Evolutionary conservation across 2,888 invertebrate genomes (phyloP).

Genomic region (Scaptomyza polygonia): DNA sequence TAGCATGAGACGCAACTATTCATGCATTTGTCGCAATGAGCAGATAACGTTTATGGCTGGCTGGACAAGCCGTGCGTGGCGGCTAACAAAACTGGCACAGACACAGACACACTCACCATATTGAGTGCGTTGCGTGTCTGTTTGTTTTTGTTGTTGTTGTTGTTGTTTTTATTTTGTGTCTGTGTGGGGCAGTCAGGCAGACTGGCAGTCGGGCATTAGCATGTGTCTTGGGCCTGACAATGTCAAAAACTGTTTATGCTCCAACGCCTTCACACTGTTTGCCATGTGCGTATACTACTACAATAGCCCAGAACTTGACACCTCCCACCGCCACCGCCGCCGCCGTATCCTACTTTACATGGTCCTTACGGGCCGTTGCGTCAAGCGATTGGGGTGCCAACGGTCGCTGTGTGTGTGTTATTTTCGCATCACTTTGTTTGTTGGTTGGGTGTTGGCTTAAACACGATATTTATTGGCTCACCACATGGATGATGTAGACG

Average conservation of each 20-base stretch:
- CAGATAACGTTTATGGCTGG: slow-evolving; percentile 75
- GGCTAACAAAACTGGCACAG: slow-evolving; percentile 29
- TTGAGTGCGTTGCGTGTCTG: slow-evolving; percentile 16
- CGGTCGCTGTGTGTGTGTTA: slow-evolving; percentile 45
- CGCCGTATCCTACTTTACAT: too few species aligned
- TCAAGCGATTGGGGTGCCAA: slow-evolving; percentile 35
- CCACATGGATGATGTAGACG: slow-evolving; percentile 54
- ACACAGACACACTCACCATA: slow-evolving; percentile 19
- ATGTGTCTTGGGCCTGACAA: slow-evolving; percentile 76
- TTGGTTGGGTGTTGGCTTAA: slow-evolving; percentile 77
- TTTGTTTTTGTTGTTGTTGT: too few species aligned
- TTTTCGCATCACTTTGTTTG: slow-evolving; percentile 68
- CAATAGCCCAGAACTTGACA: slow-evolving; percentile 47
- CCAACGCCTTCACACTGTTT: slow-evolving; percentile 73
- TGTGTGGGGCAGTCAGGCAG: background rate
- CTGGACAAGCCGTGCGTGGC: slow-evolving; percentile 59
- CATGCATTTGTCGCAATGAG: slow-evolving; percentile 73
- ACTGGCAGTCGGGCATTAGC: slow-evolving; percentile 62
- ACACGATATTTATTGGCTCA: slow-evolving; percentile 78
- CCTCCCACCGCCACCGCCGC: background rate
- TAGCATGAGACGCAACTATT: slow-evolving; percentile 54
- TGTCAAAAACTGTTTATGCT: slow-evolving; percentile 80
- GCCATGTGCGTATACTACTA: slow-evolving; percentile 64
- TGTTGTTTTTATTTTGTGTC: too few species aligned
- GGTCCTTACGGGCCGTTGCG: background rate